Evolutionary conservation across 2,888 invertebrate genomes (phyloP).

Genomic region (Dicyrtoma fusca): DNA sequence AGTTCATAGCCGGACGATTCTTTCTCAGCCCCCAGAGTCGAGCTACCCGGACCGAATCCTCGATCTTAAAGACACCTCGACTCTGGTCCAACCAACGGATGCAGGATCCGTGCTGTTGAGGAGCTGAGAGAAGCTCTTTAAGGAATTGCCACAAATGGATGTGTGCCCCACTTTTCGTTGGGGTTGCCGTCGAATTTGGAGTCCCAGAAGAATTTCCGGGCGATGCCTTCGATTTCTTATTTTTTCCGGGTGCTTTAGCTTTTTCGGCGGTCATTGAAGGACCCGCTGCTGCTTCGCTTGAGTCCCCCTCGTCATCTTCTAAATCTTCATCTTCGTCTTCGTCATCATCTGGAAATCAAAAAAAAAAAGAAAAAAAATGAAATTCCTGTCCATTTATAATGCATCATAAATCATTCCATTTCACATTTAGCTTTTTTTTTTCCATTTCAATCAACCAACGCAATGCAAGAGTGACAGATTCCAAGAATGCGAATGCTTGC

Average conservation of each 20-base stretch:
- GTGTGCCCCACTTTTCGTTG: constrained; percentile 69
- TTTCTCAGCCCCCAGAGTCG: constrained; percentile 96
- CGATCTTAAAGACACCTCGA: constrained; percentile 97
- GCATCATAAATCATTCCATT: no score
- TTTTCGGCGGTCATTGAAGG: constrained; percentile 64
- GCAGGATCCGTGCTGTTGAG: constrained; percentile 86
- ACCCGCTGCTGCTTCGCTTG: no score
- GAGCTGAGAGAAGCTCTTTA: constrained; percentile 88
- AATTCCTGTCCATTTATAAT: no score
- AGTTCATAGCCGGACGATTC: constrained; percentile 99
- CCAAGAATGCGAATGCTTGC: no score
- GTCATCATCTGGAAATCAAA: constrained; percentile 60
- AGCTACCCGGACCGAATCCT: constrained; percentile 97
- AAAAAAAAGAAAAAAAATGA: no score
- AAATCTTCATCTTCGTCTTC: constrained; percentile 67
- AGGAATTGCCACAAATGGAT: constrained; percentile 99
- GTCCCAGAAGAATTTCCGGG: constrained; percentile 72
- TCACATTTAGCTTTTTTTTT: no score
- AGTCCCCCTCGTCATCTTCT: constrained; percentile 32
- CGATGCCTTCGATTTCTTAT: constrained; percentile 81
- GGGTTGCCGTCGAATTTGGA: not conserved
- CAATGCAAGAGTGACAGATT: no score
- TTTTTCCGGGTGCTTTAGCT: constrained; percentile 61
- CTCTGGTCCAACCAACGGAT: constrained; percentile 96
- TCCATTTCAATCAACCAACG: no score